A percentile compares a stretch with the other conserved stretches of the same genome.
Conservation (phyloP, 2,888 invertebrate genomes). For the Herminia tarsipennalis region DNA sequence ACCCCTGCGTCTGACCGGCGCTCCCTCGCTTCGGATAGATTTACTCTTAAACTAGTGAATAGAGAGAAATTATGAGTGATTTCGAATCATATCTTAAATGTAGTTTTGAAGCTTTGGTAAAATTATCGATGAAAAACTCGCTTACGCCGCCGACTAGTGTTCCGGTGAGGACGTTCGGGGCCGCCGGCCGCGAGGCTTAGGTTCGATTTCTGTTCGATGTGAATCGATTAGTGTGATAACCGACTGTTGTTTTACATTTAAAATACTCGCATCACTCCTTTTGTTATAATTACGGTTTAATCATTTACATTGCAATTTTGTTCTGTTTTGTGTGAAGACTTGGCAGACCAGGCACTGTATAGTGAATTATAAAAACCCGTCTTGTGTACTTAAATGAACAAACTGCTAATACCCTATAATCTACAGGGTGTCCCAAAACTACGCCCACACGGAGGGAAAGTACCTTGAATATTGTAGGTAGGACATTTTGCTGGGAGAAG, state of each 20-base stretch:
- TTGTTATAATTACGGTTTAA: slow-evolving; percentile 26
- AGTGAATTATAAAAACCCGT: slow-evolving; percentile 1
- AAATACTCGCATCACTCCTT: slow-evolving; percentile 42
- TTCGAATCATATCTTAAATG: slow-evolving; percentile 77
- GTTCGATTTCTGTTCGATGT: slow-evolving; percentile 27
- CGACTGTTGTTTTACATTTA: slow-evolving; percentile 43
- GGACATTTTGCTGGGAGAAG: too few relatives aligned
- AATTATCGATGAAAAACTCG: slow-evolving; percentile 50
- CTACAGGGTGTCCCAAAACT: too few relatives aligned
- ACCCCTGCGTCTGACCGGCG: slow-evolving; percentile 59
- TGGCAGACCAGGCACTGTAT: background rate
- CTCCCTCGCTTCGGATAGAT: slow-evolving; percentile 22
- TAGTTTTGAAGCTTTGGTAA: slow-evolving; percentile 64
- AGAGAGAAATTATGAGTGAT: slow-evolving; percentile 71
- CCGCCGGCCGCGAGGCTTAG: slow-evolving; percentile 21
- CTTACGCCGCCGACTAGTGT: slow-evolving; percentile 45
- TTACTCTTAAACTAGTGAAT: slow-evolving; percentile 40
- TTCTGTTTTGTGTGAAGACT: slow-evolving; percentile 20
- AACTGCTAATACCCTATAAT: too few relatives aligned
- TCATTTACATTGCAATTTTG: slow-evolving; percentile 23
- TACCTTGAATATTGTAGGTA: too few relatives aligned
- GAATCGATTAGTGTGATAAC: slow-evolving; percentile 37
- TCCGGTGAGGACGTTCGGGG: slow-evolving; percentile 26
- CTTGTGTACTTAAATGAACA: slow-evolving; percentile 26
- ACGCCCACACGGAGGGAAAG: too few relatives aligned